Evolutionary conservation across 1,140 invertebrate species (phyloP), one percentile per base, ranked within the genome.

Genomic region (Ceratitis capitata): DNA sequence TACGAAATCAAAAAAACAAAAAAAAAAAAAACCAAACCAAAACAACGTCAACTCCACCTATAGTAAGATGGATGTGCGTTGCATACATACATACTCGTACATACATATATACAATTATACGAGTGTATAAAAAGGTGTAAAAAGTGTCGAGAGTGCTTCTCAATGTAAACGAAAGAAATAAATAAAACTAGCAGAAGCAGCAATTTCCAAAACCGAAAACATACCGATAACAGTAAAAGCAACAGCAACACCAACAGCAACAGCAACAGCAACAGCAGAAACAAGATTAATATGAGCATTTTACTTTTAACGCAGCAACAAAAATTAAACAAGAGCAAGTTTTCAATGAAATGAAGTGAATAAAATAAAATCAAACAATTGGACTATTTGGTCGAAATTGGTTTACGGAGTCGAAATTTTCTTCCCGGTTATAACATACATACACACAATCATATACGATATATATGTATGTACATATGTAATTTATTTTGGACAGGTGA

Each of bases 121-220:
- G n/a, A n/a, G n/a, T n/a, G n/a, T n/a, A 69, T n/a, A 82, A 12
- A 29, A 39, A 82, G 51, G 19, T 14, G 19, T n/a, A 29, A 49
- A 45, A 82, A 82, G 78, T 9, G 78, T 82, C n/a, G 78, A 78
- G 42, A 26, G 78, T 45, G 78, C 42, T 23, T 26, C 42, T 82
- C 14, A 47, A n/a, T 39, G 45, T 47, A 26, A 82, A 69, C 10
- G 51, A 53, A 53, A 53, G 51, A 53, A 19, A 16, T 69, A 69
- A 69, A 69, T 12, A 69, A 69, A 32, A 69, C 61, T 16, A 69
- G 16, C 26, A 69, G 7, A 35, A 47, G 47, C 42, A 16, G 19
- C 19, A 23, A 19, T 49, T 47, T 82, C 42, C 32, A 49, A 82
- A 82, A 49, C n/a, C 26, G 29, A 82, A 82, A 82, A n/a, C n/a